A percentile compares a stretch with the other conserved stretches of the same genome.
These are phyloP conservation scores for Geophilus truncorum DNA, from an alignment of 2,888 invertebrate species.

Conservation along the genomic window DNA sequence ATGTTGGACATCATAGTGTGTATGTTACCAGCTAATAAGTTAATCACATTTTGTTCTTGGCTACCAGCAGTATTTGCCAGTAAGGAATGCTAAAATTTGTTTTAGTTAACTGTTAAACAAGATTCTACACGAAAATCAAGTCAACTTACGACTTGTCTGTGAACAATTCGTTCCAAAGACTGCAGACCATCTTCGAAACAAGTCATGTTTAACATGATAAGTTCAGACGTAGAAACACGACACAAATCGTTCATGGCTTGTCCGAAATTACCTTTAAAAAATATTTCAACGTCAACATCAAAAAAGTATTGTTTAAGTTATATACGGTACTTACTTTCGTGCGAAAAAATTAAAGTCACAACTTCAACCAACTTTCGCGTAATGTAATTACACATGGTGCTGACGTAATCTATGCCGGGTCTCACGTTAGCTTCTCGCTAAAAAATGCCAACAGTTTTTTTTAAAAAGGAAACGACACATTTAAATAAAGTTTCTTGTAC, in stretches of 20 bases:
- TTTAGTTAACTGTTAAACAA: no score
- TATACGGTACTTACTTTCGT: no score
- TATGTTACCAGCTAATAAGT: conserved; percentile 29
- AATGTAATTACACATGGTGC: conserved; percentile 48
- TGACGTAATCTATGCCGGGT: conserved; percentile 49
- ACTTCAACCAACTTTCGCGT: conserved; percentile 45
- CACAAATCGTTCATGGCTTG: conserved; percentile 44
- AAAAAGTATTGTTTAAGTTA: conserved; percentile 37
- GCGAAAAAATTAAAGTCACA: conserved; percentile 45
- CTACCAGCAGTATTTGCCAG: neutral
- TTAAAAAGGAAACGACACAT: neutral
- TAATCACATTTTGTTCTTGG: neutral
- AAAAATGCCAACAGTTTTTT: no score
- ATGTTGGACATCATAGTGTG: conserved; percentile 40
- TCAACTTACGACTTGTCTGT: conserved; percentile 47
- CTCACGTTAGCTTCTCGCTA: conserved; percentile 45
- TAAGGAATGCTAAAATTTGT: neutral
- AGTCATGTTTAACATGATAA: conserved; percentile 46
- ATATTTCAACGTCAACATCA: neutral
- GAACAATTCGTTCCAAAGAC: conserved; percentile 47
- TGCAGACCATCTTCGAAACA: conserved; percentile 48
- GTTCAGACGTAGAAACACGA: conserved; percentile 45
- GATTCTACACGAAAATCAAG: no score
- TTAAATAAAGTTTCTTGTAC: conserved; percentile 38
- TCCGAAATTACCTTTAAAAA: conserved; percentile 44